These are phyloP conservation scores for Margarornis squamiger DNA, from an alignment of 2,797 vertebrate genomes.

Conservation along the genomic window DNA sequence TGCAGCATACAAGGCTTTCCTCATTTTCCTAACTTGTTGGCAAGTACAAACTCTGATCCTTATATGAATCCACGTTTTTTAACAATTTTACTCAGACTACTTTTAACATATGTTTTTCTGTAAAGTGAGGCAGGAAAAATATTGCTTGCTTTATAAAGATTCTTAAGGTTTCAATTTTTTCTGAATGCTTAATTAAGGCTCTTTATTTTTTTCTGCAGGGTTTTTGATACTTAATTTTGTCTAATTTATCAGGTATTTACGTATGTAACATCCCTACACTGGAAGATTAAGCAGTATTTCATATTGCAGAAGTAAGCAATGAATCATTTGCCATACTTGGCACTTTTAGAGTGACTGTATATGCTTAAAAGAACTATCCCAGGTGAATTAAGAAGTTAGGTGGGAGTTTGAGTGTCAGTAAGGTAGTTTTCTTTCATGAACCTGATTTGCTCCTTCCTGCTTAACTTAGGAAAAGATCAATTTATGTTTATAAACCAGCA, in stretches of 20 bases:
- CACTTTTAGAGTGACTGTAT: not conserved
- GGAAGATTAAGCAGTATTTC: not conserved
- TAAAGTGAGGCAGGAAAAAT: not conserved
- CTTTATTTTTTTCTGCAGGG: not conserved
- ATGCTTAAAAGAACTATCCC: not conserved
- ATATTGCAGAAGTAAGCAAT: not conserved
- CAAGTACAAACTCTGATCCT: not conserved
- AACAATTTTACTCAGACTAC: not conserved
- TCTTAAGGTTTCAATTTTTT: not conserved
- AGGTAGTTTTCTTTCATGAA: not conserved
- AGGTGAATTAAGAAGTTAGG: not conserved
- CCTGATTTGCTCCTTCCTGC: not conserved
- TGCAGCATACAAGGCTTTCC: not conserved
- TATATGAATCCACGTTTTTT: not conserved
- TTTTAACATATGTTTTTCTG: not conserved
- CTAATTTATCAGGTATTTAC: constrained; percentile 1
- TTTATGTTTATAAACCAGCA: constrained; percentile 14
- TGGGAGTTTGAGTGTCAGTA: not conserved
- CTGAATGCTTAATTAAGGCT: not conserved
- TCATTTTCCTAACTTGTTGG: not conserved
- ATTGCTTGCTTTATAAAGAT: not conserved
- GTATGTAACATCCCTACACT: not conserved
- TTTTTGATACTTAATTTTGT: not conserved
- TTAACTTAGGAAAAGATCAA: not conserved
- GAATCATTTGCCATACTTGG: not conserved